A percentile compares a stretch with the other conserved stretches of the same genome.
phyloP scores from a whole-genome alignment of 2,113 vertebrate genomes.

The Rostratula benghalensis region DNA sequence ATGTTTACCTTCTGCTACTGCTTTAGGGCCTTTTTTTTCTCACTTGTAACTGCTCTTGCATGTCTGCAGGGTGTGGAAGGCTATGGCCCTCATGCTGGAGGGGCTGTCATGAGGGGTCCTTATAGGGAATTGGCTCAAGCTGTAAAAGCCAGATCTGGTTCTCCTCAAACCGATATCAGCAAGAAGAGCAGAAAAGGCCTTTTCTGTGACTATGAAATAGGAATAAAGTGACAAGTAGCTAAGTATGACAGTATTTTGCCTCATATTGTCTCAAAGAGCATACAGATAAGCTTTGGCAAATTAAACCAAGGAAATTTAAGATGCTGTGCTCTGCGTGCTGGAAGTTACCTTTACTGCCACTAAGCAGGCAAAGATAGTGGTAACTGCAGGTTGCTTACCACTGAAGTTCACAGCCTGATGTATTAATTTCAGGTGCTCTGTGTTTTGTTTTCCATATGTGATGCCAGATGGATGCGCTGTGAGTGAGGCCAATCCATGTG shows the following conservation, averaged over 20 bases:
- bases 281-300: background rate
- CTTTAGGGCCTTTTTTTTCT: background rate
- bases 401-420: background rate
- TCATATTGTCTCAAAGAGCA: background rate
- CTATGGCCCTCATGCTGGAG: background rate
- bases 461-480: background rate
- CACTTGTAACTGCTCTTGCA: background rate
- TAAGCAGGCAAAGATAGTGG: background rate
- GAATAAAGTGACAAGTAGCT: slow-evolving; percentile 25
- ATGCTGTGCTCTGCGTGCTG: fast-evolving
- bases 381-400: background rate
- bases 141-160: background rate
- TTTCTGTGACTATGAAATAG: slow-evolving; percentile 39
- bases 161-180: background rate
- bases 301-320: background rate
- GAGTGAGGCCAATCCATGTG: background rate
- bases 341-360: background rate
- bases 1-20: background rate
- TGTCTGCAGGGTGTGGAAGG: background rate
- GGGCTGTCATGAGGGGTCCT: background rate
- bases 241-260: background rate
- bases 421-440: background rate
- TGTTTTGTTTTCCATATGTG: background rate
- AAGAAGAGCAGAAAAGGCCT: background rate
- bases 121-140: background rate